These are phyloP conservation scores for Danio jaintianensis DNA, from an alignment of 2,797 vertebrate genomes.

Conservation along the genomic window DNA sequence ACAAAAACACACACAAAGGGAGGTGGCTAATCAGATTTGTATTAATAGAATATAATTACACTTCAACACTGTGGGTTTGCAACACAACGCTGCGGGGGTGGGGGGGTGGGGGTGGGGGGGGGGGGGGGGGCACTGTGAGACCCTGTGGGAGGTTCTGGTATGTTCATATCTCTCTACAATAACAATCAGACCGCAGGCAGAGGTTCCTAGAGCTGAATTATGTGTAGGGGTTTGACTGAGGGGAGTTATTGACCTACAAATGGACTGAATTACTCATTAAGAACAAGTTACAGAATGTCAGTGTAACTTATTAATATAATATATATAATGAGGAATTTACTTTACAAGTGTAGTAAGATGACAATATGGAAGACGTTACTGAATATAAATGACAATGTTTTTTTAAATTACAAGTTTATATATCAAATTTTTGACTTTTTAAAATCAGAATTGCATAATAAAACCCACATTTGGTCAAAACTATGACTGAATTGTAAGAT, in stretches of 20 bases:
- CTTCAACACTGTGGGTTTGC: conserved; percentile 19
- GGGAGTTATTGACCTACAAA: conserved; percentile 7
- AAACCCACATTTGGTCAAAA: no score
- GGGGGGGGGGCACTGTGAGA: conserved; percentile 23
- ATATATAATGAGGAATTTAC: neutral
- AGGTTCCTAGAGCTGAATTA: conserved; percentile 34
- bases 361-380: neutral
- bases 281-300: conserved; percentile 21
- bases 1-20: conserved; percentile 48
- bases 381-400: no score
- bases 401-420: no score
- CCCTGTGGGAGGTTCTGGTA: conserved; percentile 46
- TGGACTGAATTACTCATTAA: conserved; percentile 20
- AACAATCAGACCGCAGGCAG: conserved; percentile 50
- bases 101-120: no score
- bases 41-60: conserved; percentile 29
- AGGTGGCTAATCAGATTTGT: conserved; percentile 37
- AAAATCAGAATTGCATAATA: no score
- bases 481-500: no score
- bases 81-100: conserved; percentile 30
- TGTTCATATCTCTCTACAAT: conserved; percentile 52
- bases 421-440: no score
- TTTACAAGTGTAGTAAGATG: conserved; percentile 17
- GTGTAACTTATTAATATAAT: neutral
- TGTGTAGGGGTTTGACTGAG: conserved; percentile 27